A percentile compares a stretch with the other conserved stretches of the same genome.
Conservation (phyloP, 2,797 vertebrate genomes). For the Amblyopsis hoosieri region DNA sequence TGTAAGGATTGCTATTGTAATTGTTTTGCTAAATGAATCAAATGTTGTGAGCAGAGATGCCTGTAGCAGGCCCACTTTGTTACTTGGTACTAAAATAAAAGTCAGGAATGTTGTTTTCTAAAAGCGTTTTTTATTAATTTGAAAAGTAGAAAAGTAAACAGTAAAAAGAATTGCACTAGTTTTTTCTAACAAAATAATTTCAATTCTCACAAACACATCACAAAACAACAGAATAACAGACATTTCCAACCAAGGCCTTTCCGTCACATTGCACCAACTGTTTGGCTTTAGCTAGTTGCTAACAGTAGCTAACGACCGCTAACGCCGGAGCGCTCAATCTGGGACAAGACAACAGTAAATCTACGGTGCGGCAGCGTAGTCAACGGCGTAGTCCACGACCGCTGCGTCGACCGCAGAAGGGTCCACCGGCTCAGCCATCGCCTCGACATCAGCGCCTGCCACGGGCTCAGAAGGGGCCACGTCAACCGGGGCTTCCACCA, state of each 20-base stretch:
- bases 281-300: too few species aligned
- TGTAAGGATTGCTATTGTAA: too few species aligned
- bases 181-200: background rate
- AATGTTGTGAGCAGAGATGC: too few species aligned
- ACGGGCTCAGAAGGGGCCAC: constrained; percentile 8
- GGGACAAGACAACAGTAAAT: background rate
- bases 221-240: too few species aligned
- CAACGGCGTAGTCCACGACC: background rate
- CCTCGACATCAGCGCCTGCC: constrained; percentile 19
- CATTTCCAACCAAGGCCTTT: too few species aligned
- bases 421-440: constrained; percentile 6
- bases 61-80: too few species aligned
- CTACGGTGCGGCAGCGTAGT: background rate
- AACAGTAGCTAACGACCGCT: constrained; percentile 6
- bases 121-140: constrained; percentile 42
- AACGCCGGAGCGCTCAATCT: constrained; percentile 4
- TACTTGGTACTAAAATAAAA: background rate
- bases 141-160: constrained; percentile 16
- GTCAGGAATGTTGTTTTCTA: constrained; percentile 14
- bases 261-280: too few species aligned
- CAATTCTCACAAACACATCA: constrained; percentile 25
- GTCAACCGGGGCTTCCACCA: constrained; percentile 38
- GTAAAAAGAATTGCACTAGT: background rate
- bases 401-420: background rate
- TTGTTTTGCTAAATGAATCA: too few species aligned